A percentile compares a stretch with the other conserved stretches of the same genome.
phyloP scores from a whole-genome alignment of 2,797 vertebrate species.

The Denticeps clupeoides region DNA sequence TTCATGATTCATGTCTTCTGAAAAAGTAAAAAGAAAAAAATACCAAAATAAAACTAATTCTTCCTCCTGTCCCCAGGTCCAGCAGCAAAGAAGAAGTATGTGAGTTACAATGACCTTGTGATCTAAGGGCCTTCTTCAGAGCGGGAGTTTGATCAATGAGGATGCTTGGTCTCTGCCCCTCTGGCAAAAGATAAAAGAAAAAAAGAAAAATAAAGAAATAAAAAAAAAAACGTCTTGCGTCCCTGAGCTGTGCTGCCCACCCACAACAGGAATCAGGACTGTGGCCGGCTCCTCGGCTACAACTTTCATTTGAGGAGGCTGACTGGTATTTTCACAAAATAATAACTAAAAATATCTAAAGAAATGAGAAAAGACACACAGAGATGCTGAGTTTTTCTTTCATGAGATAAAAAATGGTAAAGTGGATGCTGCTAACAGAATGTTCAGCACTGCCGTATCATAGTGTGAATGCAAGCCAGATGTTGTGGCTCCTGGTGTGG shows the following conservation, averaged over 20 bases:
- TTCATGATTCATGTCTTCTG: too few species aligned
- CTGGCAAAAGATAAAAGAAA: conserved; percentile 25
- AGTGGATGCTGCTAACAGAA: too few species aligned
- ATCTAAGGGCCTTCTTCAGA: conserved; percentile 62
- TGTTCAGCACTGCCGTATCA: too few species aligned
- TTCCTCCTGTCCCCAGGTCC: conserved; percentile 58
- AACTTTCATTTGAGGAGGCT: conserved; percentile 10
- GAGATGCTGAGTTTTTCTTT: too few species aligned
- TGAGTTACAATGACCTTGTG: conserved; percentile 88
- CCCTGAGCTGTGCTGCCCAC: conserved; percentile 36
- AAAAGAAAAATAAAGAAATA: neutral
- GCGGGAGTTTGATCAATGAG: conserved; percentile 38
- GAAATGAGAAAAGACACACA: neutral
- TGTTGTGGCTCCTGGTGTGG: too few species aligned
- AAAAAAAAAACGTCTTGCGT: conserved; percentile 34
- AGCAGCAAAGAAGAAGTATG: conserved; percentile 84
- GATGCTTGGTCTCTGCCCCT: conserved; percentile 45
- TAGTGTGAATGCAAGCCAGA: too few species aligned
- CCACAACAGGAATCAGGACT: conserved; percentile 28
- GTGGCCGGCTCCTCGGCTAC: conserved; percentile 28
- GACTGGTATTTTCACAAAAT: conserved; percentile 16
- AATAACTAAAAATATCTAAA: conserved; percentile 6
- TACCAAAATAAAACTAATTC: neutral
- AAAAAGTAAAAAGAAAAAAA: too few species aligned
- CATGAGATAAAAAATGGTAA: too few species aligned